These are phyloP conservation scores for Anneissia japonica DNA, from an alignment of 35 echinoderm and acorn worm genomes.

Conservation along the genomic window DNA sequence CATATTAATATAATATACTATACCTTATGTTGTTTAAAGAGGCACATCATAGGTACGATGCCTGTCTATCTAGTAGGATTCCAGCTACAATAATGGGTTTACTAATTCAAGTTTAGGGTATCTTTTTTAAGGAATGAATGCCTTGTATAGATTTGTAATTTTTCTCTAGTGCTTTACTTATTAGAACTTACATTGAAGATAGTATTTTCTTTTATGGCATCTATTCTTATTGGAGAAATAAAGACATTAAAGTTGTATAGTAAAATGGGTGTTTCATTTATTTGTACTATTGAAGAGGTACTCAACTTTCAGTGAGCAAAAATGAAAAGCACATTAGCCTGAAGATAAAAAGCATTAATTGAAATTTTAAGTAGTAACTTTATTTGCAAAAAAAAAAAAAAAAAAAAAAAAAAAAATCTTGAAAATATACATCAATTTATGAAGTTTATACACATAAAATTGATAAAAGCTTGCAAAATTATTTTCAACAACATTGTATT, in stretches of 20 bases:
- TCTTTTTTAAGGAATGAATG: background rate
- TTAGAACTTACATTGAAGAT: background rate
- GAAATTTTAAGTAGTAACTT: too few relatives aligned
- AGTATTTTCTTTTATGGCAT: background rate
- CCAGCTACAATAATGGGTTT: background rate
- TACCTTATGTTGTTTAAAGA: background rate
- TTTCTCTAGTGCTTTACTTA: background rate
- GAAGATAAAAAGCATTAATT: too few relatives aligned
- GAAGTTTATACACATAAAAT: too few relatives aligned
- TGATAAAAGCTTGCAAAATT: too few relatives aligned
- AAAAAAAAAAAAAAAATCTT: too few relatives aligned
- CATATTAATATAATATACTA: background rate
- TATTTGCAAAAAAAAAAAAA: too few relatives aligned
- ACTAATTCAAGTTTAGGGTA: background rate
- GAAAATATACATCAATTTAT: too few relatives aligned
- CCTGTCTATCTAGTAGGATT: background rate
- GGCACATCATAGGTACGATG: background rate
- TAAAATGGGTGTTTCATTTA: too few relatives aligned
- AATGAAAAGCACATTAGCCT: too few relatives aligned
- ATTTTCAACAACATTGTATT: too few relatives aligned
- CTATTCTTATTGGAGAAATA: background rate
- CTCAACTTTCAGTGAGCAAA: too few relatives aligned
- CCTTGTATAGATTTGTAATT: background rate
- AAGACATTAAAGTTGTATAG: background rate
- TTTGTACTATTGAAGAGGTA: too few relatives aligned